These are phyloP conservation scores for Temnothorax unifasciatus DNA, from an alignment of 2,888 invertebrate species.

Conservation along the genomic window DNA sequence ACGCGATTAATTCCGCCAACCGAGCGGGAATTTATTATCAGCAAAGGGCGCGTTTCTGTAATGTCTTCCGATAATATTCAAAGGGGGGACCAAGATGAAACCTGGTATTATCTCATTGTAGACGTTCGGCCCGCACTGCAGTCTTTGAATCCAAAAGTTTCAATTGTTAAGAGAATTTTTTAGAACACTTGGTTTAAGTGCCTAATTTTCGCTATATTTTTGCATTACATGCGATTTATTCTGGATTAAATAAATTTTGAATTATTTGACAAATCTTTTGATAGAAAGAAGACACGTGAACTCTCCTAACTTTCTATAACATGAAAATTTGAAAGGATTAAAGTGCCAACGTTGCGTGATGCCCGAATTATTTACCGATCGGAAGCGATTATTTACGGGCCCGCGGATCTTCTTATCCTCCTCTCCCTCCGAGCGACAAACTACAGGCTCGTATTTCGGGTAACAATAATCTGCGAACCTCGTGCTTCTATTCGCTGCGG, in stretches of 20 bases:
- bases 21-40: slow-evolving; percentile 68
- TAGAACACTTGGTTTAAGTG: neutral
- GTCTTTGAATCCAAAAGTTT: slow-evolving; percentile 4
- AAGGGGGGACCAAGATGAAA: slow-evolving; percentile 6
- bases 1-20: slow-evolving; percentile 68
- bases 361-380: slow-evolving; percentile 19
- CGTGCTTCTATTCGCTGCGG: slow-evolving; percentile 39
- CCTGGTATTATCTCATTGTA: slow-evolving; percentile 1
- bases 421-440: neutral
- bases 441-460: slow-evolving; percentile 52
- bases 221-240: neutral
- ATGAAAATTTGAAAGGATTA: neutral
- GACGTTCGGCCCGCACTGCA: neutral
- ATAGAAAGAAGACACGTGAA: neutral
- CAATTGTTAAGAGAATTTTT: neutral
- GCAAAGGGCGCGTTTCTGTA: slow-evolving; percentile 20
- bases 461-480: slow-evolving; percentile 70
- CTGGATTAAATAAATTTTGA: neutral
- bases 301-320: neutral
- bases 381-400: slow-evolving; percentile 19
- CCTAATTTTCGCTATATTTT: neutral
- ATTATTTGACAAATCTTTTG: neutral
- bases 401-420: neutral
- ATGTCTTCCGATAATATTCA: slow-evolving; percentile 36
- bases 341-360: neutral